These are phyloP conservation scores for Sarcophaga caerulescens DNA, from an alignment of 2,888 invertebrate genomes.

Conservation along the genomic window DNA sequence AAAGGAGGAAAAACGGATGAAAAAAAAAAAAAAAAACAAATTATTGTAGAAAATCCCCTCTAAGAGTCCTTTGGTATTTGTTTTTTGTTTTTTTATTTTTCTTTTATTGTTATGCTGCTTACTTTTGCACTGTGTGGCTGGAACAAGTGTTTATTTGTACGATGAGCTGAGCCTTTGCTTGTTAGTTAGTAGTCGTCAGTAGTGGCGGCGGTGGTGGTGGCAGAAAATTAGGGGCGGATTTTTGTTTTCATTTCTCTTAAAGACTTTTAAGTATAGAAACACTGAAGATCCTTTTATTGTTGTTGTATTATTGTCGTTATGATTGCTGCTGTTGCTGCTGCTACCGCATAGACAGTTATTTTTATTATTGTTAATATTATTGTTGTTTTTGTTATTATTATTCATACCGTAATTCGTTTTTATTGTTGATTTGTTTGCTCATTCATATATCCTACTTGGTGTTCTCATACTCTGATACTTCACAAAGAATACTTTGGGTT, in stretches of 20 bases:
- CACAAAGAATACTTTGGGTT: background rate
- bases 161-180: conserved; percentile 26
- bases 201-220: conserved; percentile 20
- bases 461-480: conserved; percentile 14
- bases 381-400: conserved; percentile 21
- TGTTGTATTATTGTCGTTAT: conserved; percentile 57
- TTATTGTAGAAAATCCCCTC: conserved; percentile 37
- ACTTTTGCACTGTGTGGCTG: conserved; percentile 29
- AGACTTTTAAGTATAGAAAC: conserved; percentile 52
- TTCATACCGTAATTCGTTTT: conserved; percentile 9
- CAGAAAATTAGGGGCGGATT: conserved; percentile 58
- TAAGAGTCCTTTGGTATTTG: conserved; percentile 51
- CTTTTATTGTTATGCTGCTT: conserved; percentile 9
- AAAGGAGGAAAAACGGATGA: background rate
- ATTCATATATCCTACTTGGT: conserved; percentile 53
- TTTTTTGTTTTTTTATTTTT: conserved; percentile 54
- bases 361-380: conserved; percentile 29
- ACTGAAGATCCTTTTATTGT: conserved; percentile 60
- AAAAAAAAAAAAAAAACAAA: conserved; percentile 1
- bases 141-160: conserved; percentile 55
- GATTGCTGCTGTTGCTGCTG: conserved; percentile 20
- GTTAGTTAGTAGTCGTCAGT: conserved; percentile 10
- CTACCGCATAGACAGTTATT: background rate
- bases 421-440: conserved; percentile 64
- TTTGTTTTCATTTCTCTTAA: conserved; percentile 45